Conservation (phyloP, 2,797 vertebrate species). For the Streptopelia turtur region DNA sequence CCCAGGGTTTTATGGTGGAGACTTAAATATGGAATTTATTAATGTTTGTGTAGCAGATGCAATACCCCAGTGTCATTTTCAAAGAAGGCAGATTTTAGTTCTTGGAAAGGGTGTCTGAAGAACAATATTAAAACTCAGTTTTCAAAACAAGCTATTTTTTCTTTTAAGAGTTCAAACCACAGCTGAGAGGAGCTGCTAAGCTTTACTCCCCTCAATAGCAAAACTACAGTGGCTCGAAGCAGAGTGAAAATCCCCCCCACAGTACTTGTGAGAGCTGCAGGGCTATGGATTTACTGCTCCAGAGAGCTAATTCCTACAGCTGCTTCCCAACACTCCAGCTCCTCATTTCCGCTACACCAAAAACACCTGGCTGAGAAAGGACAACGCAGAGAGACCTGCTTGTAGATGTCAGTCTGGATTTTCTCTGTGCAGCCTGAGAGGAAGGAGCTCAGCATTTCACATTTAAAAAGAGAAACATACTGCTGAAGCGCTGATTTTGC, state of each 20-base stretch:
- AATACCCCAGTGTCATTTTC: constrained; percentile 56
- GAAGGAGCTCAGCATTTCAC: neutral
- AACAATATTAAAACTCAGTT: neutral
- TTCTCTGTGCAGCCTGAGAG: neutral
- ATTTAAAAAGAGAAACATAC: neutral
- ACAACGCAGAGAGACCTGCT: neutral
- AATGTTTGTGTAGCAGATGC: constrained; percentile 44
- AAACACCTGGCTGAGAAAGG: constrained; percentile 31
- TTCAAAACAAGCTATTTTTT: neutral
- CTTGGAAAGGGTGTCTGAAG: constrained; percentile 49
- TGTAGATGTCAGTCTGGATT: neutral
- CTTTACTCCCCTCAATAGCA: neutral
- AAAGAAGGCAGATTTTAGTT: constrained; percentile 32
- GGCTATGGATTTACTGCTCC: constrained; percentile 12
- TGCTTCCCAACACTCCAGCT: constrained; percentile 9
- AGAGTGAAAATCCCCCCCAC: neutral
- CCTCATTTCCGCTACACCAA: neutral
- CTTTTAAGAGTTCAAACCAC: neutral
- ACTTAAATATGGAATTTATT: constrained; percentile 51
- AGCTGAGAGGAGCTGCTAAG: constrained; percentile 5
- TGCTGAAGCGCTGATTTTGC: neutral
- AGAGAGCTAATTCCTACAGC: constrained; percentile 12
- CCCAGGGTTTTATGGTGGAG: neutral
- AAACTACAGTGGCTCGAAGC: neutral
- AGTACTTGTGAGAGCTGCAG: neutral